These are phyloP conservation scores for Caligus rogercresseyi DNA, from an alignment of 1,140 invertebrate genomes.

Conservation along the genomic window DNA sequence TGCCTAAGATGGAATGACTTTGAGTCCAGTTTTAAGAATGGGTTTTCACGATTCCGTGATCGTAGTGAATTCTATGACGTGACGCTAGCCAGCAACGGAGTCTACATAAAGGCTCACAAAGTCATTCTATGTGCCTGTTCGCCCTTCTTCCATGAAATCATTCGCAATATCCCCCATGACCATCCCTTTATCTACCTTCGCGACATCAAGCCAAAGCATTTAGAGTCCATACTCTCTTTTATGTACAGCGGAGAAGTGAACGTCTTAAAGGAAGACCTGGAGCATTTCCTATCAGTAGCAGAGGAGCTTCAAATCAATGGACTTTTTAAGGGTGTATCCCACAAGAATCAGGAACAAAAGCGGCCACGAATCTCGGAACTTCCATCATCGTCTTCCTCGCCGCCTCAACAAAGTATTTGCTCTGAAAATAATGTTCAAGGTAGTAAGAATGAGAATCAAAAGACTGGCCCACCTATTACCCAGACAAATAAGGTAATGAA, in stretches of 20 bases:
- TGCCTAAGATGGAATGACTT: constrained; percentile 6
- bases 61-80: constrained; percentile 27
- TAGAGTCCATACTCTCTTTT: not conserved
- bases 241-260: not conserved
- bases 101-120: constrained; percentile 15
- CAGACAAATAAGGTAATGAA: no score
- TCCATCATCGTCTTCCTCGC: not conserved
- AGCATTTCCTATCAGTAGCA: not conserved
- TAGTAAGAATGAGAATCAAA: no score
- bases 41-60: not conserved
- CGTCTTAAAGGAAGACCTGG: not conserved
- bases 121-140: constrained; percentile 14
- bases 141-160: constrained; percentile 9
- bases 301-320: constrained; percentile 1
- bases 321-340: not conserved
- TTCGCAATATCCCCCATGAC: not conserved
- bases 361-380: not conserved
- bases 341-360: not conserved
- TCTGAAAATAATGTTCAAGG: no score
- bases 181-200: not conserved
- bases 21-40: not conserved
- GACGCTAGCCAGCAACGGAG: constrained; percentile 20
- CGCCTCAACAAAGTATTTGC: not conserved
- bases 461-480: no score
- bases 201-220: not conserved